A percentile compares a stretch with the other conserved stretches of the same genome.
These are phyloP conservation scores for Drosophila suzukii DNA, from an alignment of 1,140 invertebrate genomes.

Conservation along the genomic window DNA sequence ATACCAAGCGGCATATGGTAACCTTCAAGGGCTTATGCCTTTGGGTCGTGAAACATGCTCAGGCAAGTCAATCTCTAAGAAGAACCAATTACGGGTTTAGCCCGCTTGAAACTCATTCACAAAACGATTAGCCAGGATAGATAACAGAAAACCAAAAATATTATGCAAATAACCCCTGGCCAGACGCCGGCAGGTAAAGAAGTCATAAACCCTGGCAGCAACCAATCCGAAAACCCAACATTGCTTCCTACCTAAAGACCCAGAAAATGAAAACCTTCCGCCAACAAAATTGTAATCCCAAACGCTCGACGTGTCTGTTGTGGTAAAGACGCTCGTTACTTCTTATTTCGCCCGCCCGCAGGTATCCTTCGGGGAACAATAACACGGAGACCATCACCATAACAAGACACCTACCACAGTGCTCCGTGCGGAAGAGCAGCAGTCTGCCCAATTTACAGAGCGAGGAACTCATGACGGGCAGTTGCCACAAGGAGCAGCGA, in stretches of 20 bases:
- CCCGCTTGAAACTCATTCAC: conserved; percentile 41
- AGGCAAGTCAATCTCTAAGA: conserved; percentile 42
- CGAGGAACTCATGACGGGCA: conserved; percentile 38
- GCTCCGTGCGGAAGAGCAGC: conserved; percentile 87
- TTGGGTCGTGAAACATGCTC: background rate
- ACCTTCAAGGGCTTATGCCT: conserved; percentile 22
- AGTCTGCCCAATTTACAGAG: conserved; percentile 89
- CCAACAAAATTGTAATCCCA: conserved; percentile 60
- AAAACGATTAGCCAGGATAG: conserved; percentile 33
- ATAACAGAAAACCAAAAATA: conserved; percentile 18
- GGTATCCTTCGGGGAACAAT: conserved; percentile 92
- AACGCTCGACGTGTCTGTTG: conserved; percentile 61
- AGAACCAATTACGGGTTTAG: conserved; percentile 29
- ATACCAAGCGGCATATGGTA: conserved; percentile 42
- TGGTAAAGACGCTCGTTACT: conserved; percentile 79
- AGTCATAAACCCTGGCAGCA: conserved; percentile 9
- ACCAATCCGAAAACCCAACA: conserved; percentile 37
- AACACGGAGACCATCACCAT: conserved; percentile 85
- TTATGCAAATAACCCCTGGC: conserved; percentile 40
- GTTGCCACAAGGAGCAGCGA: conserved; percentile 43
- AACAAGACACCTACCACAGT: conserved; percentile 70
- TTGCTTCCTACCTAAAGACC: conserved; percentile 35
- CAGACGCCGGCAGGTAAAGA: conserved; percentile 48
- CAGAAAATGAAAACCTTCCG: conserved; percentile 33
- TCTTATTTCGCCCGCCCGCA: conserved; percentile 76